Evolutionary conservation across 2,113 vertebrate species (phyloP).

Genomic region (Seriola dumerili): DNA sequence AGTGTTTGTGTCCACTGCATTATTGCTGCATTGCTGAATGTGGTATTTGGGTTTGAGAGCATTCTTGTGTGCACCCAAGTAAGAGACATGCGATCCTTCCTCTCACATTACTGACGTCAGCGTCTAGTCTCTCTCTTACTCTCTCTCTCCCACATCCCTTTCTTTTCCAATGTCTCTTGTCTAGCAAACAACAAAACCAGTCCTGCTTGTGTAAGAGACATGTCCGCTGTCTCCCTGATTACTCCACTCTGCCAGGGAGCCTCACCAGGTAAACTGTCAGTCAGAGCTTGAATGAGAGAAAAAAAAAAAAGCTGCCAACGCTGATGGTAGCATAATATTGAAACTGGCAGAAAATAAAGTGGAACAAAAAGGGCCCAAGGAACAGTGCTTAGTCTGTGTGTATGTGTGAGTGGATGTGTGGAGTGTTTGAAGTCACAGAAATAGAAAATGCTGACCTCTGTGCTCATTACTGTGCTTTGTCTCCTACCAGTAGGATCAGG

Average conservation of each 20-base stretch:
- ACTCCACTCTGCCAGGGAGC: slow-evolving; percentile 39
- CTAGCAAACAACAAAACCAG: slow-evolving; percentile 47
- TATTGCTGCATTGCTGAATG: slow-evolving; percentile 17
- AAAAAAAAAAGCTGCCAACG: background rate
- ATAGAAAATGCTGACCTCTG: slow-evolving; percentile 76
- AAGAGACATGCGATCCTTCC: slow-evolving; percentile 28
- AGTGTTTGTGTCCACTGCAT: slow-evolving; percentile 3
- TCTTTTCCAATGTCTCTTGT: slow-evolving; percentile 34
- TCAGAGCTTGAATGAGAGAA: slow-evolving; percentile 28
- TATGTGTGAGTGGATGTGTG: background rate
- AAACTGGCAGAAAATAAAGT: slow-evolving; percentile 60
- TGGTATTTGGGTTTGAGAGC: slow-evolving; percentile 5
- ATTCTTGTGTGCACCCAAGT: slow-evolving; percentile 1
- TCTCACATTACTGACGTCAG: slow-evolving; percentile 43
- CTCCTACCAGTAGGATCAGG: slow-evolving; percentile 58
- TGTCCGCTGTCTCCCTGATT: slow-evolving; percentile 56
- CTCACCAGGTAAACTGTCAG: slow-evolving; percentile 44
- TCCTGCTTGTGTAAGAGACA: slow-evolving; percentile 52
- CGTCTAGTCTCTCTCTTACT: background rate
- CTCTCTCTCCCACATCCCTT: background rate
- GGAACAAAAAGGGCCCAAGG: slow-evolving; percentile 43
- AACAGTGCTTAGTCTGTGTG: slow-evolving; percentile 44
- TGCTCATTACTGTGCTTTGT: slow-evolving; percentile 65
- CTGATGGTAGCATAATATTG: slow-evolving; percentile 57
- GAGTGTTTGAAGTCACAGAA: slow-evolving; percentile 46